Evolutionary conservation across 2,888 invertebrate species (phyloP).

Genomic region (Laothoe populi): DNA sequence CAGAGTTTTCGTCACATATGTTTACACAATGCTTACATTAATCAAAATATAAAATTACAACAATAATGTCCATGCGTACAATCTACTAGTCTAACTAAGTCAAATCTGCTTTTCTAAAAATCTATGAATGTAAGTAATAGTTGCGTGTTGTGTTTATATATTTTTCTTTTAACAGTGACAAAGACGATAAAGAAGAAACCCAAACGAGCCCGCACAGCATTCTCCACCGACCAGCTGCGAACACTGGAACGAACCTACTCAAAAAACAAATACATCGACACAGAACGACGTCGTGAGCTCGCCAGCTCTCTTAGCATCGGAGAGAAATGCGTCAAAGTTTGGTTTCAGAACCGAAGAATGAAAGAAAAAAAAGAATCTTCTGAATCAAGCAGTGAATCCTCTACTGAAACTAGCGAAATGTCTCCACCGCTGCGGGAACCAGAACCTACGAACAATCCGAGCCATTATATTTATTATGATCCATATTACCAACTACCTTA

Average conservation of each 20-base stretch:
- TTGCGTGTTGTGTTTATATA: too few relatives aligned
- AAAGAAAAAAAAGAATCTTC: slow-evolving; percentile 86
- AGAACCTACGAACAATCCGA: slow-evolving; percentile 13
- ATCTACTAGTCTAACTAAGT: too few relatives aligned
- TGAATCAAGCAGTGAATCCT: slow-evolving; percentile 57
- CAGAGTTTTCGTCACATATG: too few relatives aligned
- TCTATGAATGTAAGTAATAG: too few relatives aligned
- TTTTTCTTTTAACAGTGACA: slow-evolving; percentile 1
- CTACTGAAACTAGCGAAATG: slow-evolving; percentile 43
- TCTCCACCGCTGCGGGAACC: slow-evolving; percentile 31
- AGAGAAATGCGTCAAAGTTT: slow-evolving; percentile 91
- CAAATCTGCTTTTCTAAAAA: too few relatives aligned
- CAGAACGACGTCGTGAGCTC: slow-evolving; percentile 87
- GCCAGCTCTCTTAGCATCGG: slow-evolving; percentile 86
- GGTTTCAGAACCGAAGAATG: slow-evolving; percentile 94
- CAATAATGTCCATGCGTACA: too few relatives aligned
- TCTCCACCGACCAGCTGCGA: slow-evolving; percentile 88
- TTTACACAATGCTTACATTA: too few relatives aligned
- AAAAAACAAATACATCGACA: slow-evolving; percentile 86
- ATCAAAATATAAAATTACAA: too few relatives aligned
- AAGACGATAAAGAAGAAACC: slow-evolving; percentile 58
- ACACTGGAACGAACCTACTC: slow-evolving; percentile 82
- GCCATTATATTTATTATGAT: slow-evolving; percentile 5
- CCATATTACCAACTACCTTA: slow-evolving; percentile 10
- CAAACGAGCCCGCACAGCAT: slow-evolving; percentile 90